Evolutionary conservation across 2,888 invertebrate genomes (phyloP).

Genomic region (Thecocarcelia acutangulata): DNA sequence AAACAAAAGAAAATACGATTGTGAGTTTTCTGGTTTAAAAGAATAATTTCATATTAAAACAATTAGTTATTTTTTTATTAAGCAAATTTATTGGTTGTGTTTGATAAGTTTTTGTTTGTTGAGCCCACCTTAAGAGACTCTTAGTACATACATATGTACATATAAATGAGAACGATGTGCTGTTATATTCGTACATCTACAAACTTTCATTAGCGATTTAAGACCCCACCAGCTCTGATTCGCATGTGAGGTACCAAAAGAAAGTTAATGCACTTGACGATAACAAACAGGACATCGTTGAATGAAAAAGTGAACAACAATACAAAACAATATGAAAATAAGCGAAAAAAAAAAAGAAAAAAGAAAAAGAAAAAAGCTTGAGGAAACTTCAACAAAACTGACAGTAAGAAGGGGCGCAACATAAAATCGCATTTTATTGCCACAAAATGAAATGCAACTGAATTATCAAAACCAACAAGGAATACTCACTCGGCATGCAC

Average conservation of each 20-base stretch:
- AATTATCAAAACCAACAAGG: constrained; percentile 67
- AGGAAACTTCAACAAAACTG: constrained; percentile 48
- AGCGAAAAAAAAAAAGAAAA: constrained; percentile 15
- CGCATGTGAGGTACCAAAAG: constrained; percentile 7
- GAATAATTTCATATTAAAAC: constrained; percentile 4
- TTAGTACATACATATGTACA: no score
- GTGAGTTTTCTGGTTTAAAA: background rate
- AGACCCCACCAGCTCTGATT: background rate
- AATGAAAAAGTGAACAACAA: constrained; percentile 57
- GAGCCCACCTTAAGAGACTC: no score
- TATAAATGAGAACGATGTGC: no score
- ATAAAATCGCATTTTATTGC: constrained; percentile 68
- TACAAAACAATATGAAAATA: constrained; percentile 20
- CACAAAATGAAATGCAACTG: constrained; percentile 68
- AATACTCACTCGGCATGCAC: constrained; percentile 46
- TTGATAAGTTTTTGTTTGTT: no score
- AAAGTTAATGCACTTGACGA: constrained; percentile 54
- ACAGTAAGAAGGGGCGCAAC: constrained; percentile 65
- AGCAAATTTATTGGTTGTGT: no score
- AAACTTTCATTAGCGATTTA: background rate
- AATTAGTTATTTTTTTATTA: no score
- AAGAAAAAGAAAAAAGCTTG: no score
- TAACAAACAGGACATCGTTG: constrained; percentile 45
- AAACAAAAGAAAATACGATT: no score
- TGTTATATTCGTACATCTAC: no score